Evolutionary conservation across 2,888 invertebrate genomes (phyloP).

Genomic region (Tipula confusa): DNA sequence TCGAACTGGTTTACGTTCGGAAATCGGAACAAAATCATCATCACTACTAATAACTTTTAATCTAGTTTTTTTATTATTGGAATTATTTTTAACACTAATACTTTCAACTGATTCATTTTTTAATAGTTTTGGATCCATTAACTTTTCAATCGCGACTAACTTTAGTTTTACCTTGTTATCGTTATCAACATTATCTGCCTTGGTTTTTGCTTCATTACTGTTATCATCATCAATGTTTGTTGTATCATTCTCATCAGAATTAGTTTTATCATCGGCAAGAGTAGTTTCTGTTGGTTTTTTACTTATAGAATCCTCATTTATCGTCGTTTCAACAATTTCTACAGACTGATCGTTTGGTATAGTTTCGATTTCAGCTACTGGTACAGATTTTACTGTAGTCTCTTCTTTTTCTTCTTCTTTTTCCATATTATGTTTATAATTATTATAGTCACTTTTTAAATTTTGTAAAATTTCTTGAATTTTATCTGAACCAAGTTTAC

Average conservation of each 20-base stretch:
- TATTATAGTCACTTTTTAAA: background rate
- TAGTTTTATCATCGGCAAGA: background rate
- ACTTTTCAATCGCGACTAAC: constrained; percentile 35
- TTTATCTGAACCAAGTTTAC: constrained; percentile 25
- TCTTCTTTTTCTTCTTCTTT: constrained; percentile 4
- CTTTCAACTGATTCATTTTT: background rate
- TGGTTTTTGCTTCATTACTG: background rate
- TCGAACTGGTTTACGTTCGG: background rate
- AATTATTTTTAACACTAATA: background rate
- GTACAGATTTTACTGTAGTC: background rate
- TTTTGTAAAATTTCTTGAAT: background rate
- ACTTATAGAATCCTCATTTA: background rate
- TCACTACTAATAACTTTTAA: constrained; percentile 33
- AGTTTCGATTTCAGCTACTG: background rate
- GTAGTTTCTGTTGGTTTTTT: background rate
- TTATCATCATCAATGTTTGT: background rate
- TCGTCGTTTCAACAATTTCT: background rate
- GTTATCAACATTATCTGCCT: background rate
- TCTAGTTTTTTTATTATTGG: constrained; percentile 33
- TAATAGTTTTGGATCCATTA: constrained; percentile 35
- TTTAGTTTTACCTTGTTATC: constrained; percentile 32
- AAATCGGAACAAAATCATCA: background rate
- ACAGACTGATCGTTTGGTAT: background rate
- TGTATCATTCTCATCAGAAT: background rate
- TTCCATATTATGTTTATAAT: background rate